Base-by-base conservation (phyloP, 37 sponge, comb jelly and placozoan species). In the Haliclona indistincta region DNA sequence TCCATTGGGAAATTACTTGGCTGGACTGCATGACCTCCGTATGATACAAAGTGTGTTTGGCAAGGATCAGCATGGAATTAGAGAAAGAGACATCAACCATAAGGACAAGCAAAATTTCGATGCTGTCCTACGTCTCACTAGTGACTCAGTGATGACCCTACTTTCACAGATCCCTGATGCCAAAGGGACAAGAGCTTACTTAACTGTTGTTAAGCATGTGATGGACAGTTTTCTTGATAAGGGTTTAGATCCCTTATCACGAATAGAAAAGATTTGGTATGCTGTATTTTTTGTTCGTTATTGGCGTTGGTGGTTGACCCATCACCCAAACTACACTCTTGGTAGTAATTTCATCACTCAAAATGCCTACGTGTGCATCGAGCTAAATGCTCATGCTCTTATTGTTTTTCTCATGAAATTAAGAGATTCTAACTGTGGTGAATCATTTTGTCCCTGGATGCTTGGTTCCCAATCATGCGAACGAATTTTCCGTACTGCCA, bases 21-120 rank as follows among this genome's bases (percentile, higher is more conserved):
- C 81, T 68, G 70, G 76, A 52, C 81, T 58, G 0, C 81, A 80
- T 34, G 76, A 86, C 37, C 64, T 80, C 4, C 76, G 40, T 20
- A 23, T 84, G 19, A 36, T 84, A 34, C 52, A 64, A 25, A 4
- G 6, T 17, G 53, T 4, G 0, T 84, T 71, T 52, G 67, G 67
- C 36, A 84, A 84, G 28, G 81, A 86, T 36, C 36, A 65, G 40
- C 78, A 80, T 65, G 70, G 70, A 4, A 22, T 86, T 11, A 49
- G 81, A 37, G 63, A 79, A 56, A 32, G 62, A 42, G 86, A 75
- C 23, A 1, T 71, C 22, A 20, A 75, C 28, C 65, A 75, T 44
- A 75, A 75, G 38, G 81, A 80, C 37, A 86, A 69, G 36, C 87
- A 86, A 52, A 84, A 84, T 45, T 77, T 32, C 62, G 73, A 84